Conservation (phyloP, 2,888 invertebrate species). For the Stenchaetothrips biformis region DNA sequence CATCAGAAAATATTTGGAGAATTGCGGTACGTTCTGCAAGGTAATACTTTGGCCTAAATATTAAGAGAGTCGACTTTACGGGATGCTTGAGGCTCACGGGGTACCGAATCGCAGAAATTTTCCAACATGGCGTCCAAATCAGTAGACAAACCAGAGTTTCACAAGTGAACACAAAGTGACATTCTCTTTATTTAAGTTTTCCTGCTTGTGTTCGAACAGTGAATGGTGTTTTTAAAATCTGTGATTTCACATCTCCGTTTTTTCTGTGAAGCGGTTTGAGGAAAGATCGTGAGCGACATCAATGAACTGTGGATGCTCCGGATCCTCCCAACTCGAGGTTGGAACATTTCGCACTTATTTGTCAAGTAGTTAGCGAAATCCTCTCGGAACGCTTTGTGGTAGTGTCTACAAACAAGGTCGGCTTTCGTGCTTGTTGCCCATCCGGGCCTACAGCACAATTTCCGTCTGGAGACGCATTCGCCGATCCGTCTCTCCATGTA, state of each 20-base stretch:
- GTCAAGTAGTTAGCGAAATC: not conserved
- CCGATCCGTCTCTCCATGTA: not conserved
- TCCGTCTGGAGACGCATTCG: not conserved
- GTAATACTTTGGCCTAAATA: too few relatives aligned
- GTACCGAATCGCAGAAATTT: not conserved
- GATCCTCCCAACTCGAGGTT: constrained; percentile 17
- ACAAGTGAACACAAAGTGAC: constrained; percentile 17
- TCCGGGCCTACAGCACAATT: not conserved
- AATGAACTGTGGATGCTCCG: not conserved
- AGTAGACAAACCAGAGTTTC: constrained; percentile 23
- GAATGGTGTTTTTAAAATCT: not conserved
- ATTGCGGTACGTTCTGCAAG: too few relatives aligned
- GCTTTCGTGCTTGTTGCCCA: not conserved
- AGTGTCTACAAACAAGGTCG: not conserved
- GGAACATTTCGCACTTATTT: constrained; percentile 16
- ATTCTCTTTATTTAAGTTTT: not conserved
- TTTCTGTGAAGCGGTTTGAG: not conserved
- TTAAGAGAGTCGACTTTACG: too few relatives aligned
- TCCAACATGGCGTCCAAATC: constrained; percentile 19
- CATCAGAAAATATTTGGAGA: too few relatives aligned
- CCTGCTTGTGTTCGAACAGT: not conserved
- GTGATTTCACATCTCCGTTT: not conserved
- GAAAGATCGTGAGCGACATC: not conserved
- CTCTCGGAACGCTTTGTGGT: not conserved
- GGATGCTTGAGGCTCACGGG: not conserved